phyloP scores from a whole-genome alignment of 2,888 invertebrate species.

The Standfussiana lucernea region DNA sequence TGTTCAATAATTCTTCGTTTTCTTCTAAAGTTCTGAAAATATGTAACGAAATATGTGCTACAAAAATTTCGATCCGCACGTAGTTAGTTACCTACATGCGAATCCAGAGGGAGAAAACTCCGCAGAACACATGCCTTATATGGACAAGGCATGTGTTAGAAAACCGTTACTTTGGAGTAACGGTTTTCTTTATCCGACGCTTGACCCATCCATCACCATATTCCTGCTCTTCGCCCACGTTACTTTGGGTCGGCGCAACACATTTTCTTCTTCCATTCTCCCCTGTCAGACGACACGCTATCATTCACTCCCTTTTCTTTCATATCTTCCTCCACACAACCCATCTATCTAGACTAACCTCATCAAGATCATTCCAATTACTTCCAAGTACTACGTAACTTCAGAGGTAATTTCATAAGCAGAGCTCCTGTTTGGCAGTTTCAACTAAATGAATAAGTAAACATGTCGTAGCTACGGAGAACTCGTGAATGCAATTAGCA shows the following conservation, averaged over 20 bases:
- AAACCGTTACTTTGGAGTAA: too few species aligned
- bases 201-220: neutral
- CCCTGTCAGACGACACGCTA: accelerated
- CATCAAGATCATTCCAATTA: neutral
- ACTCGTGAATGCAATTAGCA: slow-evolving; percentile 50
- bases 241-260: neutral
- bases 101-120: neutral
- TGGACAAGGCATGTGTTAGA: too few species aligned
- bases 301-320: neutral
- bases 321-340: neutral
- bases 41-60: neutral
- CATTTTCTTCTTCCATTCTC: neutral
- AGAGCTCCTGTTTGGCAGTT: slow-evolving; percentile 22
- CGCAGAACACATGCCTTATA: neutral
- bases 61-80: neutral
- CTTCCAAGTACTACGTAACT: neutral
- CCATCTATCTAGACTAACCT: neutral
- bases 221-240: neutral
- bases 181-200: neutral
- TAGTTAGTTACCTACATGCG: neutral
- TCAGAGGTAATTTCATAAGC: neutral
- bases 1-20: too few species aligned
- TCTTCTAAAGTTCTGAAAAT: neutral
- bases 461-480: slow-evolving; percentile 6
- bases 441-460: slow-evolving; percentile 47